Base-by-base conservation (phyloP, 2,797 vertebrate genomes). In the Kryptolebias ocellatus region DNA sequence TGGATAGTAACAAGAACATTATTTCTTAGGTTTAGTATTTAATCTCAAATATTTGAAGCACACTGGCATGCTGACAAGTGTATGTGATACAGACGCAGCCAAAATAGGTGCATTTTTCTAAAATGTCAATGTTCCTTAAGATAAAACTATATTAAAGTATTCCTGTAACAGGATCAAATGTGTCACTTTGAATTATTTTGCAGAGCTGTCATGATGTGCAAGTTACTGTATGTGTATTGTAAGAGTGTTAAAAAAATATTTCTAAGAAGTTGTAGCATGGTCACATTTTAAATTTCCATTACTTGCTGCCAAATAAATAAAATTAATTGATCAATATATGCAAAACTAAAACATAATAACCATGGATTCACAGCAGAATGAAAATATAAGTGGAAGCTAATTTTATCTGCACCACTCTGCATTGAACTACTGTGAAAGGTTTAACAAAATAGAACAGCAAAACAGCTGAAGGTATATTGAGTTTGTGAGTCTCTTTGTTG, bases 391-490 rank as follows among this genome's bases (percentile, higher is more conserved):
- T 63, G 60, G 20, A 50, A 52, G 44, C 53, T 45, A 29, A 58
- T 76, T 80, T 74, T 59, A 12, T 31, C 64, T 72, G 53, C 71
- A 62, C 66, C 31, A 55, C 1, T n/a, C 31, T 24, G 66, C 29
- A 80, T 76, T 75, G 63, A 74, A 56, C 55, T 72, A 1, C 59
- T 54, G 47, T 34, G 67, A 70, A 71, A 68, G 46, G 29, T 53
- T 74, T 61, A 81, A 69, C 27, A 45, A 75, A 75, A 14, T 28
- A 1, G 31, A 15, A 28, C 56, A 76, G 67, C 42, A 77, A 72
- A 83, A 65, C 70, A 67, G 56, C 65, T 77, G 64, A 70, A 79
- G 61, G 68, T 76, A 73, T 83, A 85, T 84, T 87, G 71, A 83
- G 72, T 80, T 70, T 76, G 70, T 58, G 53, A 45, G 61, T 86